Conservation (phyloP, 2,113 vertebrate genomes). For the Tursiops truncatus region DNA sequence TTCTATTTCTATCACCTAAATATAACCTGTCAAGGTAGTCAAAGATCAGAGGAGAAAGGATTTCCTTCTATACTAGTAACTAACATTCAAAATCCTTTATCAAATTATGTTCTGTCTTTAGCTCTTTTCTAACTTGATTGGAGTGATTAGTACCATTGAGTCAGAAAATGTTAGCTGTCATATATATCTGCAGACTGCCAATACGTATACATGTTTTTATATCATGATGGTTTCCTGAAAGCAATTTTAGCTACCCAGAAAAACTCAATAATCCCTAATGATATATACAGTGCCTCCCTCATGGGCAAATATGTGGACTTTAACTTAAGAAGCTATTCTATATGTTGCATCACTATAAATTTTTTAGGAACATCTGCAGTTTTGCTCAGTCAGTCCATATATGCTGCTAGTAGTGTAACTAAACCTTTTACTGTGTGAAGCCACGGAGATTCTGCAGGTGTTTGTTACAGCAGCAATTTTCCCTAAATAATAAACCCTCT, state of each 20-base stretch:
- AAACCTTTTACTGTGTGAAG: neutral
- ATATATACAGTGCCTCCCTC: accelerated
- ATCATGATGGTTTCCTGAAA: neutral
- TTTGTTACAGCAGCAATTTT: neutral
- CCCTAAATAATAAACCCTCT: neutral
- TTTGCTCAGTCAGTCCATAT: conserved; percentile 3
- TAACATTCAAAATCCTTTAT: neutral
- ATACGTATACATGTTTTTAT: neutral
- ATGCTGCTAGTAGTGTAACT: neutral
- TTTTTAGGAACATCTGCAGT: conserved; percentile 47
- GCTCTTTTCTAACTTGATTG: neutral
- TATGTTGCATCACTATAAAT: conserved; percentile 36
- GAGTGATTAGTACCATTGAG: neutral
- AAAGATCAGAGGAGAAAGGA: neutral
- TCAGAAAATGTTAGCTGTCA: neutral
- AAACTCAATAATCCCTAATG: neutral
- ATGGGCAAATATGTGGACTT: neutral
- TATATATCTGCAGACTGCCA: neutral
- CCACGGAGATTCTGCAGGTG: neutral
- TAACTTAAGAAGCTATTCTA: neutral
- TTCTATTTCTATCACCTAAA: neutral
- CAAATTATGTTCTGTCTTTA: neutral
- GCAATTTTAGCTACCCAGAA: neutral
- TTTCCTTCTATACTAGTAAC: neutral
- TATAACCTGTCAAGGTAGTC: neutral